Evolutionary conservation across 1,140 invertebrate genomes (phyloP).

Genomic region (Drosophila elegans): DNA sequence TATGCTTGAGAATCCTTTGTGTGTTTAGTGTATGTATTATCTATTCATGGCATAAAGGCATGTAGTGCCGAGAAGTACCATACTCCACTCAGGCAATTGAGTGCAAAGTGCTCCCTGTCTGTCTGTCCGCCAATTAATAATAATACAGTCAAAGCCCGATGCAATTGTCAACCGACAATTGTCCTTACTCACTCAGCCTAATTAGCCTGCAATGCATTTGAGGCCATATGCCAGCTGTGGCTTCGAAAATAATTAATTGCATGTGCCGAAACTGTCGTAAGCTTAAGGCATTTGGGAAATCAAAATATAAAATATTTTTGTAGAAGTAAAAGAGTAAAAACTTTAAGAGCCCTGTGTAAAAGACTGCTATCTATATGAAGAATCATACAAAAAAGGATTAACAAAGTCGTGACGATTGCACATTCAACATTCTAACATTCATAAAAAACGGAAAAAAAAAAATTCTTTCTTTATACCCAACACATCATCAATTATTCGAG

Average conservation of each 20-base stretch:
- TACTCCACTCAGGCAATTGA: conserved; percentile 20
- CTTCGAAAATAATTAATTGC: neutral
- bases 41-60: too few species aligned
- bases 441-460: too few species aligned
- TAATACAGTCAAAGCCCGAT: conserved; percentile 18
- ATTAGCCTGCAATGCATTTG: conserved; percentile 21
- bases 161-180: conserved; percentile 26
- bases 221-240: neutral
- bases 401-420: too few species aligned
- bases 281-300: too few species aligned
- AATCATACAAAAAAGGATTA: too few species aligned
- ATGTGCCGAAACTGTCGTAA: neutral
- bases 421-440: too few species aligned
- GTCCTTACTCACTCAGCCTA: conserved; percentile 43
- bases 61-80: neutral
- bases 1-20: neutral
- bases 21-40: neutral
- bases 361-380: too few species aligned
- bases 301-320: too few species aligned
- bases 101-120: conserved; percentile 7
- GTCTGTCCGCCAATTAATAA: conserved; percentile 31
- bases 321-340: too few species aligned
- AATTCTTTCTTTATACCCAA: too few species aligned
- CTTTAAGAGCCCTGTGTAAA: too few species aligned
- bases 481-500: too few species aligned